These are phyloP conservation scores for Perca fluviatilis DNA, from an alignment of 2,113 vertebrate genomes.

Conservation along the genomic window DNA sequence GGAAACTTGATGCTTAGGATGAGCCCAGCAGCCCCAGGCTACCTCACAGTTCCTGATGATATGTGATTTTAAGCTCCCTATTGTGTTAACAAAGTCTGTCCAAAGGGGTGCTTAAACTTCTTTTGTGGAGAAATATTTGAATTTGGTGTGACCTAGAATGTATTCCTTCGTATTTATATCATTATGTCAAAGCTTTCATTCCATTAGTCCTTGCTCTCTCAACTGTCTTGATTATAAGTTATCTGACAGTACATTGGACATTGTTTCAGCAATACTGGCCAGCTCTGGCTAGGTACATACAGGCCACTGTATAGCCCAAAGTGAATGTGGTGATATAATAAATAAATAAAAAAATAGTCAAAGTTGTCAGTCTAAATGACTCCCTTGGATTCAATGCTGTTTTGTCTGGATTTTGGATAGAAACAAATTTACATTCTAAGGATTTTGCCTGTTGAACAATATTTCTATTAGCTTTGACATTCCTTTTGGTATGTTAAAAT, in stretches of 20 bases:
- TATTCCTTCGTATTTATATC: not conserved
- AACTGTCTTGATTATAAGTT: not conserved
- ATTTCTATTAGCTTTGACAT: not conserved
- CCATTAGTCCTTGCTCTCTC: not conserved
- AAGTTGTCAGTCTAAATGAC: not conserved
- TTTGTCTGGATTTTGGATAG: not conserved
- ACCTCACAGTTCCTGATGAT: conserved; percentile 13
- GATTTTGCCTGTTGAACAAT: not conserved
- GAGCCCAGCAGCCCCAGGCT: conserved; percentile 25
- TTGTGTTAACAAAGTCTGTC: conserved; percentile 13
- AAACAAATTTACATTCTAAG: no score
- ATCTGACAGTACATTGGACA: not conserved
- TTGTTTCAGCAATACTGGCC: not conserved
- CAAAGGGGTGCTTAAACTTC: not conserved
- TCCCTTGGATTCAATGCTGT: not conserved
- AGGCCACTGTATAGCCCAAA: not conserved
- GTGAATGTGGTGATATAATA: not conserved
- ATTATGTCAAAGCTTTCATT: not conserved
- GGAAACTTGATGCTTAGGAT: conserved; percentile 41
- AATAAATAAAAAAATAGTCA: not conserved
- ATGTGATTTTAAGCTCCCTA: conserved; percentile 13
- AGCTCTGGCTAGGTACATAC: not conserved
- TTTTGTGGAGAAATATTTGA: conserved; percentile 12
- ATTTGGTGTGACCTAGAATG: not conserved
- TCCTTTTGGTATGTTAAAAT: not conserved